phyloP scores from a whole-genome alignment of 2,888 invertebrate species.

The Luffia ferchaultella region DNA sequence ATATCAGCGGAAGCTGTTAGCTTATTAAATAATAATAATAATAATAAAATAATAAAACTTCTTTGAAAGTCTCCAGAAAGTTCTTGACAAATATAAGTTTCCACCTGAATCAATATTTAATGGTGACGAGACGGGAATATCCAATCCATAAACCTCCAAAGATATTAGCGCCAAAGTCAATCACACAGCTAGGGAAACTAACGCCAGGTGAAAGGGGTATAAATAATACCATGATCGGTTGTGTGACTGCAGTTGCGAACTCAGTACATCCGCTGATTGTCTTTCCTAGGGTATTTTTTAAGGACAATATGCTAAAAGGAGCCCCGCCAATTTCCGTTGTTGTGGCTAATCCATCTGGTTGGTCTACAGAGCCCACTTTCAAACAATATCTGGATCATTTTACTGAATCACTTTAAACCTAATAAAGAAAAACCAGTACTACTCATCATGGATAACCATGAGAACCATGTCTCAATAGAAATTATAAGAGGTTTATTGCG shows the following conservation, averaged over 20 bases:
- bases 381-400: conserved; percentile 15
- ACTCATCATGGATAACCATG: conserved; percentile 3
- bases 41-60: too few relatives aligned
- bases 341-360: conserved; percentile 19
- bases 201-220: background rate
- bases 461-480: conserved; percentile 1
- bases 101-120: background rate
- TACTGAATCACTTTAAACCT: conserved; percentile 11
- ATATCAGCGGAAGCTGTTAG: too few relatives aligned
- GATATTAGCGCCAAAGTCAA: background rate
- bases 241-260: conserved; percentile 2
- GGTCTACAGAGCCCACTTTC: conserved; percentile 21
- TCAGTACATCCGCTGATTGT: conserved; percentile 6
- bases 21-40: too few relatives aligned
- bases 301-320: conserved; percentile 18
- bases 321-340: conserved; percentile 17
- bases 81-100: background rate
- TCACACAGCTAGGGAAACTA: background rate
- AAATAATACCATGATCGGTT: conserved; percentile 1
- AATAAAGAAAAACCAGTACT: conserved; percentile 1
- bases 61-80: conserved; percentile 2
- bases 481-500: too few relatives aligned
- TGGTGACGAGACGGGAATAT: background rate
- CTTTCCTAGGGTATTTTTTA: conserved; percentile 9
- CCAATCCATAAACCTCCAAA: background rate